A percentile compares a stretch with the other conserved stretches of the same genome.
Conservation (phyloP, 2,888 invertebrate species). For the Sceliomorpha sp. region DNA sequence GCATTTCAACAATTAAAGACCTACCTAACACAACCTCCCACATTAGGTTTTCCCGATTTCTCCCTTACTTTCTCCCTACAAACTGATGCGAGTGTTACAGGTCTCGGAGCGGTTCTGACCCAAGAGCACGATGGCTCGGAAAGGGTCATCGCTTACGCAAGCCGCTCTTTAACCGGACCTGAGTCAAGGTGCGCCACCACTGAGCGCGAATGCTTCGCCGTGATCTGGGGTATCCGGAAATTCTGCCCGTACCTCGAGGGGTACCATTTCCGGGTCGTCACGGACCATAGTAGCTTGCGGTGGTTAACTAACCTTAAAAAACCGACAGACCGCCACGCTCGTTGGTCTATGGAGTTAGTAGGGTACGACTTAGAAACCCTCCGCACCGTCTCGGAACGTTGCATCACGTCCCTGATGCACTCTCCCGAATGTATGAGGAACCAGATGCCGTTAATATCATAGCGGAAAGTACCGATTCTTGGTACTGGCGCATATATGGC, state of each 20-base stretch:
- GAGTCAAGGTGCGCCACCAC: constrained; percentile 37
- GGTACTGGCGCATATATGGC: too few relatives aligned
- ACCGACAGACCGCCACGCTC: too few relatives aligned
- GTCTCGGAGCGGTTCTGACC: constrained; percentile 32
- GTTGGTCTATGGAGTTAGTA: too few relatives aligned
- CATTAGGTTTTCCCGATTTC: constrained; percentile 26
- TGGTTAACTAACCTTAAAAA: too few relatives aligned
- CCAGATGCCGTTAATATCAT: too few relatives aligned
- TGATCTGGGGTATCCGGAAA: constrained; percentile 31
- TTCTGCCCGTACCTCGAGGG: constrained; percentile 45
- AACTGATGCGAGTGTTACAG: constrained; percentile 35
- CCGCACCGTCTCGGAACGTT: too few relatives aligned
- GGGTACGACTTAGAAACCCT: too few relatives aligned
- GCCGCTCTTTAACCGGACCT: constrained; percentile 12
- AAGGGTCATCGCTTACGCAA: constrained; percentile 30
- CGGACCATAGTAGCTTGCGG: constrained; percentile 27
- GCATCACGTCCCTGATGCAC: too few relatives aligned
- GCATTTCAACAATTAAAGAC: too few relatives aligned
- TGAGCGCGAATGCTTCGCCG: constrained; percentile 27
- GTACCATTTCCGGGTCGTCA: constrained; percentile 37
- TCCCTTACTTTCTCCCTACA: constrained; percentile 19
- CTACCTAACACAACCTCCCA: too few relatives aligned
- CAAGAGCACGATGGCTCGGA: constrained; percentile 21
- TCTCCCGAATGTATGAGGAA: too few relatives aligned
- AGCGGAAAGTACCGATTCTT: too few relatives aligned